Evolutionary conservation across 1,140 invertebrate species (phyloP), one percentile per base, ranked within the genome.

Genomic region (Drosophila pseudoobscura): DNA sequence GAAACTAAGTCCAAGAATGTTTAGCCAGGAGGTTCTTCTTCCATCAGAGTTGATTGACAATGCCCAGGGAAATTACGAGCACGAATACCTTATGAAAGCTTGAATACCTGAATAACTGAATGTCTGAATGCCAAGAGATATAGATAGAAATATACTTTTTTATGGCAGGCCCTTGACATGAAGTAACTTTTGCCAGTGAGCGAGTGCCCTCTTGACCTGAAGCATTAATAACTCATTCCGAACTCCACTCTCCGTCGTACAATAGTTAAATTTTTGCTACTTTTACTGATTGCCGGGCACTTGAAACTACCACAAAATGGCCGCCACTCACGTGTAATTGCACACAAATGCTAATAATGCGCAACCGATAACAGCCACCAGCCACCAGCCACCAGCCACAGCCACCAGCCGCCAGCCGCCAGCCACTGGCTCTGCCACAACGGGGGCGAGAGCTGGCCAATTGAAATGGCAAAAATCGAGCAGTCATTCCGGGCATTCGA

Each of bases 311-410:
- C 63, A 50, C 61, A 80, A 71, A 80, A 73, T 77, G 43, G 56
- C 52, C 78, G 55, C 51, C 69, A 85, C 75, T 80, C 62, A 74
- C 55, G 57, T 84, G 56, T 79, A 73, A 71, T 74, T 68, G 72
- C 76, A 71, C 72, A 83, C 65, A 75, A 72, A 68, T 39, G 68
- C 65, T 87, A 71, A 87, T 85, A 80, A 80, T 80, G 77, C 55
- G 41, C 56, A 52, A n/a, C 39, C 47, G 55, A 46, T 76, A 65
- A 65, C 54, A 73, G 56, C 53, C 47, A 26, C 45, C 44, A 68
- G 49, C 61, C 22, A 24, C 22, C 49, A 72, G 56, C 53, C 47
- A 26, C 24, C 45, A 68, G 49, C 62, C 24, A 5, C 24, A 5
- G 24, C 4, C 24, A 5, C 24, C 5, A 4, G 24, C 24, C 24